Evolutionary conservation across 2,113 vertebrate species (phyloP).

Genomic region (Otocyon megalotis): DNA sequence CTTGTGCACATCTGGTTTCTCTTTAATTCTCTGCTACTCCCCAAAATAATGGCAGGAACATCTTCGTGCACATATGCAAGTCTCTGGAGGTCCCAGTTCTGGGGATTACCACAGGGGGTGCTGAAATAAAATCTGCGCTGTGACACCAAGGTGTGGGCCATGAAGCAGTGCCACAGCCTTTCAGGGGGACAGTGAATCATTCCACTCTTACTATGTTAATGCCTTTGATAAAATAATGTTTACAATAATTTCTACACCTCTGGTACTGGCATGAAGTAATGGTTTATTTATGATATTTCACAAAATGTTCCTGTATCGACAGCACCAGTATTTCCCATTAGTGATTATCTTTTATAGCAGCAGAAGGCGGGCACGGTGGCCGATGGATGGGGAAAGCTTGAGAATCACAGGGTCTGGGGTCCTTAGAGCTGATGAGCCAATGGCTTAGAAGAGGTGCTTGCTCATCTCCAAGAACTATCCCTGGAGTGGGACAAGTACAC

Average conservation of each 20-base stretch:
- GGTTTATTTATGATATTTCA: not conserved
- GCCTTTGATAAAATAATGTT: too few species aligned
- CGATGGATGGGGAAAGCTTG: not conserved
- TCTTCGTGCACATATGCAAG: rapidly evolving
- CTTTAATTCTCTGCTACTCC: not conserved
- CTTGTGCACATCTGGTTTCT: not conserved
- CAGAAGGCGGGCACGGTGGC: rapidly evolving
- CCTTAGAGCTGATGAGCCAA: not conserved
- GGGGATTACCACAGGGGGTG: too few species aligned
- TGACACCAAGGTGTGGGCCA: rapidly evolving
- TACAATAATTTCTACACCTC: not conserved
- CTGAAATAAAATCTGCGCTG: rapidly evolving
- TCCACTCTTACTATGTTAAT: not conserved
- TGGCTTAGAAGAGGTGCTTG: rapidly evolving
- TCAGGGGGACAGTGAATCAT: rapidly evolving
- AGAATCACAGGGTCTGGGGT: not conserved
- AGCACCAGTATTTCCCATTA: too few species aligned
- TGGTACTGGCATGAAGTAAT: too few species aligned
- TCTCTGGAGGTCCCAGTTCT: not conserved
- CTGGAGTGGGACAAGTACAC: rapidly evolving
- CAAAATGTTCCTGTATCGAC: rapidly evolving
- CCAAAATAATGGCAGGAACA: too few species aligned
- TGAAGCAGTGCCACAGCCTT: not conserved
- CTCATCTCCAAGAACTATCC: rapidly evolving
- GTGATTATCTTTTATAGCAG: not conserved